Conservation (phyloP, 2,888 invertebrate species). For the Cantharis nigra region DNA sequence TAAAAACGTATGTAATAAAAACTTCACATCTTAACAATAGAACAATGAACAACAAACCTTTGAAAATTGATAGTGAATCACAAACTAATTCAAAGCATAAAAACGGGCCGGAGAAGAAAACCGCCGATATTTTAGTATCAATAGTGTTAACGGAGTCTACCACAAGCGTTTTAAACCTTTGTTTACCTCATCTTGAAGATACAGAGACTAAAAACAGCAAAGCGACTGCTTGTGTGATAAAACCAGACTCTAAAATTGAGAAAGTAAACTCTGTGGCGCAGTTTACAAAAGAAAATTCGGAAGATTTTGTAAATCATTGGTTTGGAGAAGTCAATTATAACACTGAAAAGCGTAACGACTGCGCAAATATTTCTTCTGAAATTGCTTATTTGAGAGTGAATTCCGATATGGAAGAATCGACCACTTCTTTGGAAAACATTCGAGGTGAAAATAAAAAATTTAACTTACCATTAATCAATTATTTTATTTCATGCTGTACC, state of each 20-base stretch:
- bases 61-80: background rate
- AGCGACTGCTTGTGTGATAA: conserved; percentile 20
- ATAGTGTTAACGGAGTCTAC: conserved; percentile 51
- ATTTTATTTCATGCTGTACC: background rate
- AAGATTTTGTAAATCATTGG: background rate
- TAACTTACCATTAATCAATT: background rate
- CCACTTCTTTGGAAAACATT: conserved; percentile 38
- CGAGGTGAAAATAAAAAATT: background rate
- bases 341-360: conserved; percentile 13
- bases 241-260: conserved; percentile 1
- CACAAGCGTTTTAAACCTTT: conserved; percentile 45
- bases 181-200: conserved; percentile 47
- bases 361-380: conserved; percentile 39
- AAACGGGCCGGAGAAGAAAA: background rate
- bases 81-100: background rate
- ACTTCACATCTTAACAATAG: background rate
- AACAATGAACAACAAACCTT: background rate
- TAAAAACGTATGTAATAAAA: background rate
- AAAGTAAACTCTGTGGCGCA: background rate
- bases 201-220: conserved; percentile 1
- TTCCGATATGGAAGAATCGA: conserved; percentile 36
- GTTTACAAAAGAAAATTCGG: background rate
- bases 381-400: conserved; percentile 43
- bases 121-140: conserved; percentile 43
- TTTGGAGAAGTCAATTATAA: background rate